Conservation (phyloP, 2,888 invertebrate species). For the Bellardia bayeri region DNA sequence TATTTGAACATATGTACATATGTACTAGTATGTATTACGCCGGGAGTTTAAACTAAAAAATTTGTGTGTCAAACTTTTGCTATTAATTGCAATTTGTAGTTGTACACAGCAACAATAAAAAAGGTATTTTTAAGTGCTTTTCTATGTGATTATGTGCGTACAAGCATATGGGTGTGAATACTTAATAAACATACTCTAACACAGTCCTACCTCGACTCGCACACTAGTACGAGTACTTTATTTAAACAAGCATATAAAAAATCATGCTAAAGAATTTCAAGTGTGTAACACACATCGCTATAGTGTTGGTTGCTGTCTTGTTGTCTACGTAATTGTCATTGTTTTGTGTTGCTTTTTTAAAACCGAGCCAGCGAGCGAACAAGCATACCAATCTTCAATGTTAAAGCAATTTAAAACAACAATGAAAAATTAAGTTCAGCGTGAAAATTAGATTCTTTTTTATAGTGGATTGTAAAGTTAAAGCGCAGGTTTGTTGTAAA, state of each 20-base stretch:
- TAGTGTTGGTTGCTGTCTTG: background rate
- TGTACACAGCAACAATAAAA: too few relatives aligned
- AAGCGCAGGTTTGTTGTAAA: constrained; percentile 41
- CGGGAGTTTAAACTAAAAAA: too few relatives aligned
- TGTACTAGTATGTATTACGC: too few relatives aligned
- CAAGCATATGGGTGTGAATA: too few relatives aligned
- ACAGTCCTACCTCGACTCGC: too few relatives aligned
- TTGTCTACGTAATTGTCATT: background rate
- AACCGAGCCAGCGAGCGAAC: background rate
- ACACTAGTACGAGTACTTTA: too few relatives aligned
- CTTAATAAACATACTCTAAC: too few relatives aligned
- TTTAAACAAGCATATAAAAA: background rate
- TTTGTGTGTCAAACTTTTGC: too few relatives aligned
- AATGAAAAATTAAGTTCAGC: background rate
- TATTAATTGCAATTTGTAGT: too few relatives aligned
- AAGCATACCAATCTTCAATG: background rate
- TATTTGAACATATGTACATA: too few relatives aligned
- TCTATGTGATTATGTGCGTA: too few relatives aligned
- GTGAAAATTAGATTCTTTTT: background rate
- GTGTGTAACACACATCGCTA: background rate
- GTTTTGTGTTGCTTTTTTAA: background rate
- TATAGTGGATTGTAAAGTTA: constrained; percentile 39
- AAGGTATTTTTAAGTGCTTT: too few relatives aligned
- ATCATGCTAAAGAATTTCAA: constrained; percentile 7
- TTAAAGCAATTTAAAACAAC: background rate